Evolutionary conservation across 2,113 vertebrate species (phyloP).

Genomic region (Typhlomys cinereus): DNA sequence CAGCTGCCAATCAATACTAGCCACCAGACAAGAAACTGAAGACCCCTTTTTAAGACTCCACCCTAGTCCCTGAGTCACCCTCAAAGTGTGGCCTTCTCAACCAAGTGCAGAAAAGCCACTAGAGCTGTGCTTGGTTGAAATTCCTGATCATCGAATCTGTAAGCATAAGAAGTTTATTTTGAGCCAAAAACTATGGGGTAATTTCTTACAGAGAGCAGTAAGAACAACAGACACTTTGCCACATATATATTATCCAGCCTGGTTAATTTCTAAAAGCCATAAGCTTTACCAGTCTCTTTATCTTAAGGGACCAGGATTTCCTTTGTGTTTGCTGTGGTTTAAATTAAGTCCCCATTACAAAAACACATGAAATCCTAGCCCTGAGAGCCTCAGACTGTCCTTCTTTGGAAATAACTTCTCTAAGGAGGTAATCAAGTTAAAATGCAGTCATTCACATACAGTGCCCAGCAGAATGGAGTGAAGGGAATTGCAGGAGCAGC

Average conservation of each 20-base stretch:
- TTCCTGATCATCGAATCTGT: background rate
- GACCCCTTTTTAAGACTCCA: background rate
- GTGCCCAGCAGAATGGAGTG: too few relatives aligned
- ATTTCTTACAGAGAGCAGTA: background rate
- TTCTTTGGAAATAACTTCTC: background rate
- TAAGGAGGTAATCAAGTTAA: background rate
- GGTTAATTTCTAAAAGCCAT: slow-evolving; percentile 1
- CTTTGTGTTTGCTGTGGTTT: background rate
- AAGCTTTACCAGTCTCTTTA: background rate
- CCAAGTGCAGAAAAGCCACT: background rate
- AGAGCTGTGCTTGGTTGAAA: background rate
- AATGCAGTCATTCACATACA: background rate
- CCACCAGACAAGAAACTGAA: background rate
- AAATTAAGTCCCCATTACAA: background rate
- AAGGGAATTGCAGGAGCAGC: too few relatives aligned
- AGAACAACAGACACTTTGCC: background rate
- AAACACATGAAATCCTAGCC: background rate
- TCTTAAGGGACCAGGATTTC: background rate
- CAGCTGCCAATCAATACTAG: background rate
- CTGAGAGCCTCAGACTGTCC: background rate
- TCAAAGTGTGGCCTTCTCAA: background rate
- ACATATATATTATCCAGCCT: background rate
- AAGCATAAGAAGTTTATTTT: background rate
- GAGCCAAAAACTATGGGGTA: background rate
- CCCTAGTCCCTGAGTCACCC: background rate